These are phyloP conservation scores for Lasaia peninsularis DNA, from an alignment of 1,140 invertebrate genomes.

Conservation along the genomic window DNA sequence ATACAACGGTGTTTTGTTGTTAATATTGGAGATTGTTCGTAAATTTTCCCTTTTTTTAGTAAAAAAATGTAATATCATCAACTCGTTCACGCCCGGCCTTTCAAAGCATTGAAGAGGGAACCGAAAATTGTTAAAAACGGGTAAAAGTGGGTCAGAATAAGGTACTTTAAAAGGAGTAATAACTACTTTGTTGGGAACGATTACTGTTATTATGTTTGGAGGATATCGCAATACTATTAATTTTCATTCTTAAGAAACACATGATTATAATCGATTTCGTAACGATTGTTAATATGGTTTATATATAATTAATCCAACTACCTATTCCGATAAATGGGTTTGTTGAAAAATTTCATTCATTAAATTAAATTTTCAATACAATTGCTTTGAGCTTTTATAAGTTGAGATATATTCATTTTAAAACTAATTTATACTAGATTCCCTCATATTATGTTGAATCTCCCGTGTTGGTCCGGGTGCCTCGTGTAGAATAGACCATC, in stretches of 20 bases:
- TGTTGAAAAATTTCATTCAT: too few species aligned
- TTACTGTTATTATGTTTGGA: constrained; percentile 63
- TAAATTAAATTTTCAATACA: not conserved
- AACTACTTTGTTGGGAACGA: constrained; percentile 68
- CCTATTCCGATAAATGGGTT: too few species aligned
- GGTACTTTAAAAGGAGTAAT: constrained; percentile 74
- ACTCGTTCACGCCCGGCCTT: constrained; percentile 76
- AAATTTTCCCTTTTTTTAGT: constrained; percentile 64
- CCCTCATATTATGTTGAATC: too few species aligned
- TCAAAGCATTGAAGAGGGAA: constrained; percentile 73
- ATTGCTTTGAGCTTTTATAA: too few species aligned
- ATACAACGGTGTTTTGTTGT: constrained; percentile 71
- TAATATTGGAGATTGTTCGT: constrained; percentile 74
- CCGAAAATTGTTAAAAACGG: constrained; percentile 69
- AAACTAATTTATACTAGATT: too few species aligned
- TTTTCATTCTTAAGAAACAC: constrained; percentile 5
- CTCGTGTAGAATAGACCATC: too few species aligned
- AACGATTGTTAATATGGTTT: not conserved
- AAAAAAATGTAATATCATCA: constrained; percentile 77
- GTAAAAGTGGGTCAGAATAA: constrained; percentile 76
- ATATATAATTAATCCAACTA: too few species aligned
- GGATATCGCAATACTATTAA: not conserved
- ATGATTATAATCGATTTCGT: not conserved
- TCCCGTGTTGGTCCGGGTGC: too few species aligned
- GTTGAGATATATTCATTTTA: too few species aligned